phyloP scores from a whole-genome alignment of 2,113 vertebrate genomes.

The Dicentrarchus labrax region DNA sequence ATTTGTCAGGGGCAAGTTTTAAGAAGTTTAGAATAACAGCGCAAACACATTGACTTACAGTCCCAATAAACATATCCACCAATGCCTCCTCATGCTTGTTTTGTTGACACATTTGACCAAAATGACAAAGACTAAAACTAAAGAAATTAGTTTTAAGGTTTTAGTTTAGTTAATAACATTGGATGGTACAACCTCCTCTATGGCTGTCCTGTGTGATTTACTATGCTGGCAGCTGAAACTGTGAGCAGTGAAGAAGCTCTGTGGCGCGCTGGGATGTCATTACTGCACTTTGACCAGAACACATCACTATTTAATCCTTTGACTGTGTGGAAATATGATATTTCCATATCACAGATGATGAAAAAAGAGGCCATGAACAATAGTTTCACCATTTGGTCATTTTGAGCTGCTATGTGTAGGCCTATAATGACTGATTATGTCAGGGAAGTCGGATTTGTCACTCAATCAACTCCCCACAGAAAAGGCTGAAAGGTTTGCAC shows the following conservation, averaged over 20 bases:
- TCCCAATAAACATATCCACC: no score
- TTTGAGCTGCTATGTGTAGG: neutral
- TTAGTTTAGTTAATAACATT: no score
- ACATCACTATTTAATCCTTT: neutral
- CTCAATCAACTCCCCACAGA: neutral
- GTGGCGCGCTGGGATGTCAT: neutral
- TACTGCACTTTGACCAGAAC: neutral
- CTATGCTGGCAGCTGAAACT: neutral
- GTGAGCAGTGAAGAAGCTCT: constrained; percentile 10
- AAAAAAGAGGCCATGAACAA: neutral
- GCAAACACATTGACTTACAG: no score
- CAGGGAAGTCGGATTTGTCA: neutral
- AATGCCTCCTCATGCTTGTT: no score
- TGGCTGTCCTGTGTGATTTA: constrained; percentile 9
- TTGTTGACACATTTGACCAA: no score
- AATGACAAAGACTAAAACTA: no score
- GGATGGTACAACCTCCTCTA: neutral
- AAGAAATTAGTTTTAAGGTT: no score
- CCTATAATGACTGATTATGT: neutral
- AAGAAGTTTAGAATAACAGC: no score
- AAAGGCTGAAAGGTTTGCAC: neutral
- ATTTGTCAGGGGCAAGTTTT: no score
- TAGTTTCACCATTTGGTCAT: neutral
- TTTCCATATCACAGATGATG: no score
- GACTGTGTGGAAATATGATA: neutral